Conservation (phyloP, 2,888 invertebrate species). For the Linnaemya tessellans region DNA sequence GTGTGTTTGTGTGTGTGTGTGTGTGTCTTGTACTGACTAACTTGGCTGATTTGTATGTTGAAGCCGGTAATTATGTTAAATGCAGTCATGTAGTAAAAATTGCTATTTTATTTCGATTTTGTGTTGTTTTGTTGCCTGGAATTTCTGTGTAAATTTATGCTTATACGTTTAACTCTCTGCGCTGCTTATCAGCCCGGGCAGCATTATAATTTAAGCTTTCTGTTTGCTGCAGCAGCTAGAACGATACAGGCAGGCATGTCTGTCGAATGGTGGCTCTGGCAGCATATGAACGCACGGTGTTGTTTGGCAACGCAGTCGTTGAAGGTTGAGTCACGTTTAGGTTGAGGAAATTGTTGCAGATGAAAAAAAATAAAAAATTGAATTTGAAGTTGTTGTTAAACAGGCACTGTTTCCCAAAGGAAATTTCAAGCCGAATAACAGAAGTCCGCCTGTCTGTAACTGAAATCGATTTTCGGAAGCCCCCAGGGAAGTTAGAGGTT, state of each 20-base stretch:
- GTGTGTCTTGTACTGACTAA: slow-evolving; percentile 21
- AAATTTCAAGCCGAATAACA: too few species aligned
- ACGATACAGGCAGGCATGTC: background rate
- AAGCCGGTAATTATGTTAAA: slow-evolving; percentile 70
- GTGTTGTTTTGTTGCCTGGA: slow-evolving; percentile 42
- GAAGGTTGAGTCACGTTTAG: slow-evolving; percentile 74
- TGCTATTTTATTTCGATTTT: slow-evolving; percentile 62
- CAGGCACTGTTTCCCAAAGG: slow-evolving; percentile 20
- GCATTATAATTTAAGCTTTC: slow-evolving; percentile 63
- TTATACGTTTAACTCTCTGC: slow-evolving; percentile 19
- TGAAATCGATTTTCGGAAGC: too few species aligned
- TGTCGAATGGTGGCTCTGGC: background rate
- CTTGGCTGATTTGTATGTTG: slow-evolving; percentile 60
- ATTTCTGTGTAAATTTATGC: slow-evolving; percentile 57
- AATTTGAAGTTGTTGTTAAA: background rate
- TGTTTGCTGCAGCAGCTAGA: slow-evolving; percentile 15
- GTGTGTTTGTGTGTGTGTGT: too few species aligned
- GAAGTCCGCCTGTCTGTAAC: too few species aligned
- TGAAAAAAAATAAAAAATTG: slow-evolving; percentile 9
- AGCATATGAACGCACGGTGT: slow-evolving; percentile 18
- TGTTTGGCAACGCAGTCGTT: slow-evolving; percentile 54
- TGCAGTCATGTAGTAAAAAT: slow-evolving; percentile 71
- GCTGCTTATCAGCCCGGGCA: slow-evolving; percentile 13
- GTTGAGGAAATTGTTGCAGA: slow-evolving; percentile 61
- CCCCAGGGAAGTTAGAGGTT: too few species aligned